phyloP scores from a whole-genome alignment of 2,797 vertebrate species.

The Gallinago stenura region DNA sequence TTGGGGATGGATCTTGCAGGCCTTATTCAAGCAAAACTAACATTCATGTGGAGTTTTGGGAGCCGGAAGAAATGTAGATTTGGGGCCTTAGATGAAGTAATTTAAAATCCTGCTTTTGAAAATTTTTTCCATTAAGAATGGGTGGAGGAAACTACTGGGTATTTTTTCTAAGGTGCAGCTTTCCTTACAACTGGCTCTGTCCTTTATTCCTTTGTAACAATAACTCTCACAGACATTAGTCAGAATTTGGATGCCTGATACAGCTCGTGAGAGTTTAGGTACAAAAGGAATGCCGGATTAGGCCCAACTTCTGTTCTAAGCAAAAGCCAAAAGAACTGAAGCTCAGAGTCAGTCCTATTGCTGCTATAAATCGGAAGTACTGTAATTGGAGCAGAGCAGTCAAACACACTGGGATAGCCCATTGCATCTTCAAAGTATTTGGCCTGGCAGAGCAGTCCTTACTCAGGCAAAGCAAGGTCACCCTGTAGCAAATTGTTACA shows the following conservation, averaged over 20 bases:
- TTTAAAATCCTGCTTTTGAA: conserved; percentile 27
- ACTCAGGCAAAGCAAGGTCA: conserved; percentile 31
- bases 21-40: conserved; percentile 1
- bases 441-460: conserved; percentile 6
- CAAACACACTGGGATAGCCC: not conserved
- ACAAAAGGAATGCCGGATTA: not conserved
- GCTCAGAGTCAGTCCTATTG: not conserved
- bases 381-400: not conserved
- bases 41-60: not conserved
- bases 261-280: not conserved
- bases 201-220: not conserved
- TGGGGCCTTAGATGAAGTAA: not conserved
- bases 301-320: not conserved
- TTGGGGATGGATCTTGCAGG: not conserved
- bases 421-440: not conserved
- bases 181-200: not conserved
- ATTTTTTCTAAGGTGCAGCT: not conserved
- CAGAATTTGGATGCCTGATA: not conserved
- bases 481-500: not conserved
- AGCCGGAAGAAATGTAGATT: not conserved
- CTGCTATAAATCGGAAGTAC: not conserved
- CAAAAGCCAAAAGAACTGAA: not conserved
- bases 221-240: not conserved
- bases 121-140: conserved; percentile 7
- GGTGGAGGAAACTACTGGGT: not conserved